These are phyloP conservation scores for Odontomachus brunneus DNA, from an alignment of 1,140 invertebrate species.

Conservation along the genomic window DNA sequence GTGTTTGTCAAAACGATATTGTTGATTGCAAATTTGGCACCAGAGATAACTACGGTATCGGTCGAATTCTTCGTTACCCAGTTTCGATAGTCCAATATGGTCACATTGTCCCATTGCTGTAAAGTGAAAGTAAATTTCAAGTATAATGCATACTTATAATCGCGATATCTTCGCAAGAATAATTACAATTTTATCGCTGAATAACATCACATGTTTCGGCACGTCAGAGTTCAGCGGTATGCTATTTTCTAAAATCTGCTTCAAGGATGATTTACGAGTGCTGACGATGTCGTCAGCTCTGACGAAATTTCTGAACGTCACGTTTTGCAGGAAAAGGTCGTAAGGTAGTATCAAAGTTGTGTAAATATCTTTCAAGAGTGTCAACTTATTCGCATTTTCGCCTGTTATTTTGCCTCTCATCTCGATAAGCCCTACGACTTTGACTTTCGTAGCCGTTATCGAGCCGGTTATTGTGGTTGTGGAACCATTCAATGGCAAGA, in stretches of 20 bases:
- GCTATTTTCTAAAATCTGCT: slow-evolving; percentile 61
- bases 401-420: slow-evolving; percentile 68
- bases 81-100: slow-evolving; percentile 51
- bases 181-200: slow-evolving; percentile 51
- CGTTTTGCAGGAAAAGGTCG: slow-evolving; percentile 66
- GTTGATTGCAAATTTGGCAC: slow-evolving; percentile 66
- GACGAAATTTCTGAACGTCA: slow-evolving; percentile 65
- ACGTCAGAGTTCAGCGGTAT: slow-evolving; percentile 70
- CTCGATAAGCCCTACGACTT: slow-evolving; percentile 59
- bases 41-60: slow-evolving; percentile 66
- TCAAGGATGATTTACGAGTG: slow-evolving; percentile 65
- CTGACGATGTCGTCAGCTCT: slow-evolving; percentile 64
- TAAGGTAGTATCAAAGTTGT: slow-evolving; percentile 46
- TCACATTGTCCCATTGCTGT: slow-evolving; percentile 75
- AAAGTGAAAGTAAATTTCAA: slow-evolving; percentile 19
- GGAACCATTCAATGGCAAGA: slow-evolving; percentile 72
- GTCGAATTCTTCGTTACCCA: slow-evolving; percentile 70
- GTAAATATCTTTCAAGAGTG: slow-evolving; percentile 51
- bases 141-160: background rate
- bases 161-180: background rate
- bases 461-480: slow-evolving; percentile 61
- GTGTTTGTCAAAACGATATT: slow-evolving; percentile 63
- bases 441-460: slow-evolving; percentile 65
- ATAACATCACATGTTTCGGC: slow-evolving; percentile 67
- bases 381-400: slow-evolving; percentile 33